Conservation (phyloP, 2,113 vertebrate species). For the Machaerirhynchus nigripectus region DNA sequence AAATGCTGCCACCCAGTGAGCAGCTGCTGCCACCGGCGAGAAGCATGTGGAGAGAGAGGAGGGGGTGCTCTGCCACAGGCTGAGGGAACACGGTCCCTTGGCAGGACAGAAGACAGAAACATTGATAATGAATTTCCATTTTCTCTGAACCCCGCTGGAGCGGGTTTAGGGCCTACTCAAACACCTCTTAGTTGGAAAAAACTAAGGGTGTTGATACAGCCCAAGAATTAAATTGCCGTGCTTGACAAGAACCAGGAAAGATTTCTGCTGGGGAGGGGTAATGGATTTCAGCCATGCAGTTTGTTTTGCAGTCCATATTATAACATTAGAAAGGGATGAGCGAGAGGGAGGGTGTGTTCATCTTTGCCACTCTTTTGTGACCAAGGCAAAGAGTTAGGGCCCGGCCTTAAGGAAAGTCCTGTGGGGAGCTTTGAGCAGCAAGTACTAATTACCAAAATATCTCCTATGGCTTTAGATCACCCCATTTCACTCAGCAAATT, state of each 20-base stretch:
- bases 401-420: not conserved
- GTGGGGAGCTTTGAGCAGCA: not conserved
- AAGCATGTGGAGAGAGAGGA: not conserved
- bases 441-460: not conserved
- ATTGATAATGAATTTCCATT: not conserved
- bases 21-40: not conserved
- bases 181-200: not conserved
- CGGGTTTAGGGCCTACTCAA: not conserved
- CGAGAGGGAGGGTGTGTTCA: not conserved
- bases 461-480: not conserved
- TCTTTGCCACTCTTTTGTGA: not conserved
- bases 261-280: not conserved
- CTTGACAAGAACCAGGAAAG: not conserved
- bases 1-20: not conserved
- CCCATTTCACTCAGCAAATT: not conserved
- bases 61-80: not conserved
- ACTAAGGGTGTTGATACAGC: fast-evolving
- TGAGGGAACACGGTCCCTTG: fast-evolving
- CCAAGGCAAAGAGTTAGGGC: not conserved
- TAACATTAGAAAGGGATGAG: not conserved
- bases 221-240: not conserved
- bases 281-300: not conserved
- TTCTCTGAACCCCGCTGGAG: not conserved
- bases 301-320: not conserved
- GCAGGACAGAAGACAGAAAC: not conserved